Evolutionary conservation across 2,113 vertebrate species (phyloP), one percentile per base, ranked within the genome.

Genomic region (Stercorarius parasiticus): DNA sequence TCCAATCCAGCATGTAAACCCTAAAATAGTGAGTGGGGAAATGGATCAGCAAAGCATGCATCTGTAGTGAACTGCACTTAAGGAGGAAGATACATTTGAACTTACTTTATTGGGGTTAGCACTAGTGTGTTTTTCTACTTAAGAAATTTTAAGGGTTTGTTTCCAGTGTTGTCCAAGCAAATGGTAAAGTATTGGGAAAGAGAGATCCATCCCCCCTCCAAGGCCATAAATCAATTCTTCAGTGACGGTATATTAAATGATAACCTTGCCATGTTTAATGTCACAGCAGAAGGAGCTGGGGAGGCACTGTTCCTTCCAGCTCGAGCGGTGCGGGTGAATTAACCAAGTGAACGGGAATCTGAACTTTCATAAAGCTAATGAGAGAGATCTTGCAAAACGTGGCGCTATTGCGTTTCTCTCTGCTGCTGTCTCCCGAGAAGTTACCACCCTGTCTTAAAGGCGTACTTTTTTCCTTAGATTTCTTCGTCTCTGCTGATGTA

Each of bases 201-300:
- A 93, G 71, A 85, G 17, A 64, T 65, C 72, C 27, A 53, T 32
- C 65, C 30, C 43, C 32, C 32, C 47, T 36, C 26, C 49, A 53
- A 93, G 80, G 88, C 88, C 93, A 80, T 90, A 95, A 97, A 98
- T 98, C 97, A 97, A 19, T 95, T 93, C 82, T 65, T 90, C 93
- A 93, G 86, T 78, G 79, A 85, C 3, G 32, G 89, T 93, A 38
- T 87, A 89, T 98, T 93, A 96, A 96, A 88, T 86, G 86, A 97
- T 98, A 98, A 98, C 96, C 98, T 98, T 98, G 97, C 97, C 96
- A 82, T 61, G 89, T 94, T 96, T 98, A 97, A 97, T 98, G 97
- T 97, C 96, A 96, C 38, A 15, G 92, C 82, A 88, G 94, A 95
- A 98, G 96, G 92, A 95, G 95, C 92, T 94, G 94, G 86, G 90